These are phyloP conservation scores for Agriopis marginaria DNA, from an alignment of 2,888 invertebrate genomes.

Conservation along the genomic window DNA sequence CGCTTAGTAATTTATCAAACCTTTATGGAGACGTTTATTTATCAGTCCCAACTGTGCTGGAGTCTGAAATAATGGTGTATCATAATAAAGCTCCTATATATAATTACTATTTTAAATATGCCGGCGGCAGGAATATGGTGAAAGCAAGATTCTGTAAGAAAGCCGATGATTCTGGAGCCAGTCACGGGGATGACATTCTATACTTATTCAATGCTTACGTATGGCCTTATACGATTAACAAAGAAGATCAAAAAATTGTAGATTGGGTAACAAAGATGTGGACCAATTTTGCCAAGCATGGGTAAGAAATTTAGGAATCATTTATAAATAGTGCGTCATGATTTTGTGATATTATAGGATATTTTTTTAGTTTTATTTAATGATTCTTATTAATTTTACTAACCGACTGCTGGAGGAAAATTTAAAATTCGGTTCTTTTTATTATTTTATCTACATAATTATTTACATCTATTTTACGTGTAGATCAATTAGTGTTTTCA, in stretches of 20 bases:
- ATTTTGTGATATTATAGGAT: too few species aligned
- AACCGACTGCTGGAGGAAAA: too few species aligned
- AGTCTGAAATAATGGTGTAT: slow-evolving; percentile 58
- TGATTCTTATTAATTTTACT: too few species aligned
- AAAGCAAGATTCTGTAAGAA: slow-evolving; percentile 57
- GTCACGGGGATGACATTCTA: slow-evolving; percentile 73
- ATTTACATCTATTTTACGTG: too few species aligned
- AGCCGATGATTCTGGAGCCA: slow-evolving; percentile 62
- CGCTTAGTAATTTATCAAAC: slow-evolving; percentile 67
- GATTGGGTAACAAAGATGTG: slow-evolving; percentile 71
- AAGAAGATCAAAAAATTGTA: slow-evolving; percentile 63
- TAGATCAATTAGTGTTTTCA: too few species aligned
- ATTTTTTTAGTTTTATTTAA: too few species aligned
- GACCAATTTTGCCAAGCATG: slow-evolving; percentile 79
- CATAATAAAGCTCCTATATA: slow-evolving; percentile 61
- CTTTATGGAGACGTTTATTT: slow-evolving; percentile 75
- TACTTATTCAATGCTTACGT: slow-evolving; percentile 69
- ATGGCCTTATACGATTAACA: slow-evolving; percentile 63
- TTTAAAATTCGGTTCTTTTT: too few species aligned
- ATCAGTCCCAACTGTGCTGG: slow-evolving; percentile 72
- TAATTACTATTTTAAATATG: slow-evolving; percentile 74
- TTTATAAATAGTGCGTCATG: too few species aligned
- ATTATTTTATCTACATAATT: too few species aligned
- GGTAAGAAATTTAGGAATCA: slow-evolving; percentile 54
- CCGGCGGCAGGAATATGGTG: slow-evolving; percentile 70